Evolutionary conservation across 1,140 invertebrate species (phyloP).

Genomic region (Eriosoma lanigerum): DNA sequence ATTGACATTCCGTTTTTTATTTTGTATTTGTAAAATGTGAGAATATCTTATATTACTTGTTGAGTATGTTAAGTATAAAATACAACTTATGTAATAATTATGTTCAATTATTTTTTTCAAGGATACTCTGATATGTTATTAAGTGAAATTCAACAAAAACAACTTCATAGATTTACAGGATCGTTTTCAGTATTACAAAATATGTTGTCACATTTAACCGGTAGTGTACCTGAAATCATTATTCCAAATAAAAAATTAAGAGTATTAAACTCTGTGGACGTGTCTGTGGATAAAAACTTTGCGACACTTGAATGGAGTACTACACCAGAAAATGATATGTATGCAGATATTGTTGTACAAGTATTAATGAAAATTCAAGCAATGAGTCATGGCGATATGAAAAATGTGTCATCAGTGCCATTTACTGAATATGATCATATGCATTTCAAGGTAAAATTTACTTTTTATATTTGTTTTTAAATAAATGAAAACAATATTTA

Average conservation of each 20-base stretch:
- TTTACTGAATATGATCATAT: constrained; percentile 75
- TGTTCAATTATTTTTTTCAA: constrained; percentile 56
- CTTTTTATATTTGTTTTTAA: background rate
- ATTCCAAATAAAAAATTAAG: constrained; percentile 71
- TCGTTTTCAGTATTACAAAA: constrained; percentile 77
- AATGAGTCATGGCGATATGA: constrained; percentile 55
- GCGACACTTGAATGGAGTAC: constrained; percentile 88
- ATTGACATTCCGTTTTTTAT: too few species aligned
- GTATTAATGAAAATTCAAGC: constrained; percentile 58
- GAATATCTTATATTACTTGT: too few species aligned
- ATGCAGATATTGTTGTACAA: constrained; percentile 90
- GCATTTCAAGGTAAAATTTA: constrained; percentile 77
- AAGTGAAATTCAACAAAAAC: constrained; percentile 87
- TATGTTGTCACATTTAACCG: constrained; percentile 80
- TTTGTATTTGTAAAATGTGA: too few species aligned
- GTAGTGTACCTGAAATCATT: constrained; percentile 70
- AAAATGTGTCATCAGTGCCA: constrained; percentile 65
- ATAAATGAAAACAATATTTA: background rate
- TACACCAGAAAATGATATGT: constrained; percentile 96
- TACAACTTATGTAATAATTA: constrained; percentile 29
- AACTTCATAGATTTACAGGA: constrained; percentile 85
- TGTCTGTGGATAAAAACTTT: constrained; percentile 81
- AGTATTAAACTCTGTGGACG: constrained; percentile 77
- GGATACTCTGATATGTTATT: constrained; percentile 95
- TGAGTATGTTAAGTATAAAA: too few species aligned